phyloP scores from a whole-genome alignment of 1,140 invertebrate species.

The Phenacoccus solenopsis region DNA sequence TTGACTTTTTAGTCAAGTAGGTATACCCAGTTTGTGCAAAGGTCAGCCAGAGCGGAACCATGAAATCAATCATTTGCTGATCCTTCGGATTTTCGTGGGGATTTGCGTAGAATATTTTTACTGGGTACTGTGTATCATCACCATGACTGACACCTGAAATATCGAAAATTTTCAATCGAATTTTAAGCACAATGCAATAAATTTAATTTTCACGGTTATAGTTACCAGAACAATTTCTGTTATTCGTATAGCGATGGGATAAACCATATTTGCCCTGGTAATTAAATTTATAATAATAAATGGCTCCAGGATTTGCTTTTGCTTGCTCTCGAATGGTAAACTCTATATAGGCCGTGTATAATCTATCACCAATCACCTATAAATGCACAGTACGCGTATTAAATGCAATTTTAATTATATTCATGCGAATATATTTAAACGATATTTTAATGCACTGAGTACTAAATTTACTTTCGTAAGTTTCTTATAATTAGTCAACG shows the following conservation, averaged over 20 bases:
- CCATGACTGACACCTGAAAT: conserved; percentile 25
- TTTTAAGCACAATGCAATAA: background rate
- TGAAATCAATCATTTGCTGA: conserved; percentile 21
- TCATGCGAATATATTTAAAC: too few species aligned
- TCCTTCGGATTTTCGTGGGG: conserved; percentile 22
- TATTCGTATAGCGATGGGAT: background rate
- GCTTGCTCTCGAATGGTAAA: conserved; percentile 25
- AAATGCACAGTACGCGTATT: too few species aligned
- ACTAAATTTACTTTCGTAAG: conserved; percentile 24
- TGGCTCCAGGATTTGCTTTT: conserved; percentile 19
- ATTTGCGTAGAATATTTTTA: conserved; percentile 21
- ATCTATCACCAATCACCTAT: conserved; percentile 26
- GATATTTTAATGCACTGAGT: too few species aligned
- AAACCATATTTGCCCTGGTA: conserved; percentile 25
- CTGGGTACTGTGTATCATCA: conserved; percentile 24
- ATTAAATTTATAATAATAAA: conserved; percentile 28
- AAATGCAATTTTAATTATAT: too few species aligned
- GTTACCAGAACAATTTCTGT: background rate
- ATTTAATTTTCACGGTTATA: background rate
- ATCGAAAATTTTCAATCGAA: background rate
- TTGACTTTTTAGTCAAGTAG: too few species aligned
- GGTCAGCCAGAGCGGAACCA: conserved; percentile 24
- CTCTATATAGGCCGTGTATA: conserved; percentile 25
- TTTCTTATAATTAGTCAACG: conserved; percentile 19
- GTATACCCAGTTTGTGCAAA: conserved; percentile 24